A percentile compares a stretch with the other conserved stretches of the same genome.
Evolutionary conservation across 2,888 invertebrate species (phyloP).

Genomic region (Bellardia bayeri): DNA sequence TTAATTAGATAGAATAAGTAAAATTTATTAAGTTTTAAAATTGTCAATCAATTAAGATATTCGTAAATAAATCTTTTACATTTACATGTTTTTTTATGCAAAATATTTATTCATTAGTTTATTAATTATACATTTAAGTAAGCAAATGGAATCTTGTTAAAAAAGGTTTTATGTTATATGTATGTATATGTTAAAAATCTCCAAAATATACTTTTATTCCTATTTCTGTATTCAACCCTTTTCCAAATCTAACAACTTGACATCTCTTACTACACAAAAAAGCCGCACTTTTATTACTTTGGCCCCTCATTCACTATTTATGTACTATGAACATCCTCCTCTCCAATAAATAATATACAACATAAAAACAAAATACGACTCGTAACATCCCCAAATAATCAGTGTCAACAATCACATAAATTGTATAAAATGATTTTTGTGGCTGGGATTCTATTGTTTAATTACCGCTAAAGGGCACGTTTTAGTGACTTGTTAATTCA

Average conservation of each 20-base stretch:
- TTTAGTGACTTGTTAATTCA: conserved; percentile 81
- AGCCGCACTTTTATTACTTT: conserved; percentile 50
- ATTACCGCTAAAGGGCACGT: conserved; percentile 83
- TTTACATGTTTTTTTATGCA: too few relatives aligned
- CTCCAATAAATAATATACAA: conserved; percentile 10
- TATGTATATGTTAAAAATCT: not conserved
- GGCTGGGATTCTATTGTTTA: conserved; percentile 79
- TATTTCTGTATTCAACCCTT: not conserved
- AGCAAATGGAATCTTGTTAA: too few relatives aligned
- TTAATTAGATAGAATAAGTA: too few relatives aligned
- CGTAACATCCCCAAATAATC: conserved; percentile 68
- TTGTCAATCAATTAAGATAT: too few relatives aligned
- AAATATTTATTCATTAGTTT: too few relatives aligned
- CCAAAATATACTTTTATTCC: not conserved
- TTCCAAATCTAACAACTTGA: conserved; percentile 14
- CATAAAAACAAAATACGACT: conserved; percentile 3
- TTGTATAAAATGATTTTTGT: conserved; percentile 78
- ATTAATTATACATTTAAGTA: too few relatives aligned
- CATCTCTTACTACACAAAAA: conserved; percentile 18
- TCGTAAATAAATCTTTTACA: too few relatives aligned
- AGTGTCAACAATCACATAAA: conserved; percentile 83
- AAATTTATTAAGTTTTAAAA: too few relatives aligned
- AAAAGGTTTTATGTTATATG: too few relatives aligned
- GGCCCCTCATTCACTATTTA: conserved; percentile 10
- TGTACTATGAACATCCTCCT: not conserved